Conservation (phyloP, 92 coral and sea anemone species). For the Porites divaricata region DNA sequence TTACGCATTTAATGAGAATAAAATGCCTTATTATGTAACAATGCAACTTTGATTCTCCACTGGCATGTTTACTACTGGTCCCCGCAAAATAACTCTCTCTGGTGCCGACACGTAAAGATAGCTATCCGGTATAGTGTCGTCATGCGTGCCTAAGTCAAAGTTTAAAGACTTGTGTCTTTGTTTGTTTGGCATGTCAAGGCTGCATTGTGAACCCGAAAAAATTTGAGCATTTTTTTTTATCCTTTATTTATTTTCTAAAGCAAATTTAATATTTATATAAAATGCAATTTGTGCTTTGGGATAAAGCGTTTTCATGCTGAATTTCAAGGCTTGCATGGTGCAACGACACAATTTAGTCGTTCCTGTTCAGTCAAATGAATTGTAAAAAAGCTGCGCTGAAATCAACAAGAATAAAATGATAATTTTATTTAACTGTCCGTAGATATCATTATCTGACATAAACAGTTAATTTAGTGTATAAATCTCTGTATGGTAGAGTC, state of each 20-base stretch:
- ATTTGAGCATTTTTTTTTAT: constrained; percentile 16
- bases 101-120: too few species aligned
- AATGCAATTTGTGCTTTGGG: constrained; percentile 17
- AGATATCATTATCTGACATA: not conserved
- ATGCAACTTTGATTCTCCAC: not conserved
- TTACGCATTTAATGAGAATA: not conserved
- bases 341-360: not conserved
- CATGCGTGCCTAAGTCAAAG: not conserved
- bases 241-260: constrained; percentile 53
- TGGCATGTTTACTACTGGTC: too few species aligned
- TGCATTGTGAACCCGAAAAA: not conserved
- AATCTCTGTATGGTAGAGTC: not conserved
- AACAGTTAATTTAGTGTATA: not conserved
- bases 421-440: constrained; percentile 1
- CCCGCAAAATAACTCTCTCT: too few species aligned
- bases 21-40: not conserved
- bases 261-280: constrained; percentile 46
- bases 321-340: not conserved
- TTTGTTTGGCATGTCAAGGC: not conserved
- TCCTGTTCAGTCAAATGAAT: constrained; percentile 5
- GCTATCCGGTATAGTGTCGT: too few species aligned
- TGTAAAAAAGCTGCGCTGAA: constrained; percentile 27
- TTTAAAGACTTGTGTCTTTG: not conserved
- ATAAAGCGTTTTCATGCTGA: constrained; percentile 20
- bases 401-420: constrained; percentile 6